phyloP scores from a whole-genome alignment of 2,797 vertebrate genomes.

The Chiropotes sagulatus region DNA sequence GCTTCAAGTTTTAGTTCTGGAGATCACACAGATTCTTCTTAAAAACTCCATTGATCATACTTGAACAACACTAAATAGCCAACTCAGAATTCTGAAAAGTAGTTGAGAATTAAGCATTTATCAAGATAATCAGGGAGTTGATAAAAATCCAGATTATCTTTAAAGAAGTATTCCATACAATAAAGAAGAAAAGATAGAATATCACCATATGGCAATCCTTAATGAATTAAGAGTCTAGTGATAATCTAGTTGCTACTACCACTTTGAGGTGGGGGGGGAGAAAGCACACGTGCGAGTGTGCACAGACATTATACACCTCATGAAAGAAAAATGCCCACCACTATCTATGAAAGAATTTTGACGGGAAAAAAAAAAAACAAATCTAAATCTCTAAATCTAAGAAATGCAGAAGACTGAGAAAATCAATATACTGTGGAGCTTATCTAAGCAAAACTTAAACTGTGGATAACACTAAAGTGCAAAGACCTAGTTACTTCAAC shows the following conservation, averaged over 20 bases:
- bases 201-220: not conserved
- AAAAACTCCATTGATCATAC: not conserved
- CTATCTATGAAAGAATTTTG: not conserved
- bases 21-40: not conserved
- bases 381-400: not conserved
- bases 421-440: not conserved
- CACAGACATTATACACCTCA: not conserved
- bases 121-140: not conserved
- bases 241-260: not conserved
- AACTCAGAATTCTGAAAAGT: slow-evolving; percentile 16
- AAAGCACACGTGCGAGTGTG: not conserved
- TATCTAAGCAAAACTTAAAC: not conserved
- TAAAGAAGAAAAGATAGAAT: not conserved
- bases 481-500: not conserved
- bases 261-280: not conserved
- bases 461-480: not conserved
- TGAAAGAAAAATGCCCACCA: not conserved
- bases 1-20: not conserved
- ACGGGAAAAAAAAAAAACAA: not conserved
- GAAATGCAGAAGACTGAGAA: slow-evolving; percentile 3
- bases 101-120: not conserved
- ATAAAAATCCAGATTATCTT: slow-evolving; percentile 30
- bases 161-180: not conserved
- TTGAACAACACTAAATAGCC: not conserved
- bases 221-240: not conserved